These are phyloP conservation scores for Castor canadensis DNA, from an alignment of 2,113 vertebrate species.

Conservation along the genomic window DNA sequence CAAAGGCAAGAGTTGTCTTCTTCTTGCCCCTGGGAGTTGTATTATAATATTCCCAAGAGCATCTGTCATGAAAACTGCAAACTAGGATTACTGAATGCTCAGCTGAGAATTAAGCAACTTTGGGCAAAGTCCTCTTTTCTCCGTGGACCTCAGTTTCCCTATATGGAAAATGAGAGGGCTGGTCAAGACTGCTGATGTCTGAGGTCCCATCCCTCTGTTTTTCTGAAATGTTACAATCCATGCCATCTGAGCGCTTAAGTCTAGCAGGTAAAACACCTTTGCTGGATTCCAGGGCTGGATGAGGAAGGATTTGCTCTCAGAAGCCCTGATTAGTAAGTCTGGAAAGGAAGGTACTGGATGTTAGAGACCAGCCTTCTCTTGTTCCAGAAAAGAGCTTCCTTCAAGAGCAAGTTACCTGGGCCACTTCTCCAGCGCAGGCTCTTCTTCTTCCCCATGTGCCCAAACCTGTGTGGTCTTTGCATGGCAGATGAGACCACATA, in stretches of 20 bases:
- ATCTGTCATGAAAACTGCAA: not conserved
- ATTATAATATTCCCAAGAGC: not conserved
- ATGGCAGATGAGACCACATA: not conserved
- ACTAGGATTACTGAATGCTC: not conserved
- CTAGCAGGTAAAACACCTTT: not conserved
- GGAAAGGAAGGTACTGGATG: not conserved
- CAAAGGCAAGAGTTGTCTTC: not conserved
- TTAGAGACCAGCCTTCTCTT: not conserved
- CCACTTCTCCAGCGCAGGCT: not conserved
- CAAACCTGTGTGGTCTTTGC: not conserved
- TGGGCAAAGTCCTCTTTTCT: not conserved
- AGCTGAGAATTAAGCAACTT: not conserved
- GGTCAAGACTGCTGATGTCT: not conserved
- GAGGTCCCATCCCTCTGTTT: not conserved
- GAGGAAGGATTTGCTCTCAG: not conserved
- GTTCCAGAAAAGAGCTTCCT: not conserved
- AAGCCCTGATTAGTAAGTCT: not conserved
- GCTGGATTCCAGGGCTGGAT: too few relatives aligned
- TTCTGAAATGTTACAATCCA: not conserved
- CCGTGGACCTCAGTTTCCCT: not conserved
- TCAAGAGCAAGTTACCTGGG: not conserved
- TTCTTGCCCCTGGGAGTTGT: not conserved
- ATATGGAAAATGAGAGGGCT: not conserved
- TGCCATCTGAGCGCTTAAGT: not conserved
- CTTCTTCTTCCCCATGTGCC: not conserved